A percentile compares a stretch with the other conserved stretches of the same genome.
These are phyloP conservation scores for Colius striatus DNA, from an alignment of 2,113 vertebrate species.

Conservation along the genomic window DNA sequence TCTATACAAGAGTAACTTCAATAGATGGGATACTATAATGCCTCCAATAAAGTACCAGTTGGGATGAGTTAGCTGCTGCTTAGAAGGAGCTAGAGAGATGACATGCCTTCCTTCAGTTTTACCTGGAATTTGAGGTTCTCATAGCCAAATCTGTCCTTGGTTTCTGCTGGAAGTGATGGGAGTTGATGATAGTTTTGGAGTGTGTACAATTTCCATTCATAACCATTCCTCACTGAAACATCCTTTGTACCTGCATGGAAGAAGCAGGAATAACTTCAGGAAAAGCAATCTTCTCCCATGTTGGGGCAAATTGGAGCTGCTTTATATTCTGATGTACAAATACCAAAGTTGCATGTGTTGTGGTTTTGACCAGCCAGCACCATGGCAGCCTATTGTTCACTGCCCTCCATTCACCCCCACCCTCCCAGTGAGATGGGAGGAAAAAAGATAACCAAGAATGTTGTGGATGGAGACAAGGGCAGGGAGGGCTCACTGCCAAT, in stretches of 20 bases:
- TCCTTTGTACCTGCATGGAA: neutral
- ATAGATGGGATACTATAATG: neutral
- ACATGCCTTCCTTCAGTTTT: neutral
- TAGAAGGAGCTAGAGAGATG: neutral
- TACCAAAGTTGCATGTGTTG: neutral
- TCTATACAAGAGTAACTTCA: neutral
- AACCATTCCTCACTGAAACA: neutral
- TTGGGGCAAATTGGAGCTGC: neutral
- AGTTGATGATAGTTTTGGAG: neutral
- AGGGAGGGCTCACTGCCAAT: no score
- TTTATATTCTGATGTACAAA: neutral
- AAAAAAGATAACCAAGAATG: no score
- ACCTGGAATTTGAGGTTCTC: neutral
- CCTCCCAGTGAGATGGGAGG: no score
- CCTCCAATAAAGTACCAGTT: no score
- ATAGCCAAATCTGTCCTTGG: neutral
- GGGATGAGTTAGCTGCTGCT: neutral
- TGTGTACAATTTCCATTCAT: accelerated
- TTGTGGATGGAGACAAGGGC: no score
- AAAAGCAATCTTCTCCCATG: neutral
- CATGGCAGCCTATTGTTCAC: no score
- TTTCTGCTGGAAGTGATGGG: neutral
- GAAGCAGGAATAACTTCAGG: neutral
- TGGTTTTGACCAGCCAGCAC: no score
- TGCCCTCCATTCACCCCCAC: no score